Conservation (phyloP, 2,797 vertebrate genomes). For the Acanthurus leucopareius region DNA sequence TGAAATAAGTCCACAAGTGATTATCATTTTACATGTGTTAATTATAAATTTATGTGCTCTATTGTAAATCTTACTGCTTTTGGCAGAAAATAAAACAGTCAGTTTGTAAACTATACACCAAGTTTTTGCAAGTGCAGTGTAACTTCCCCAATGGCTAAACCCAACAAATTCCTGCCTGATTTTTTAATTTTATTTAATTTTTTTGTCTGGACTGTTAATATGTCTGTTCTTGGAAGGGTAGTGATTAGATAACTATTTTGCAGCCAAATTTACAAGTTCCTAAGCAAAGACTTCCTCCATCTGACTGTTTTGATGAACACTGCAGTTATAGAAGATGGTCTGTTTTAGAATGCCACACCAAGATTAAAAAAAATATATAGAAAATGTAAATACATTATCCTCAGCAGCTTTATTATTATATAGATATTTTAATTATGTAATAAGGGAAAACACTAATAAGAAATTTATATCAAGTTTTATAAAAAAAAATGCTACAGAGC, state of each 20-base stretch:
- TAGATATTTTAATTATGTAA: background rate
- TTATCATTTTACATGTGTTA: background rate
- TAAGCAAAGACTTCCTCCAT: background rate
- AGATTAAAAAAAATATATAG: conserved; percentile 5
- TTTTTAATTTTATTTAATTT: too few relatives aligned
- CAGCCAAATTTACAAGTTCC: background rate
- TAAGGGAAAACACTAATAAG: too few relatives aligned
- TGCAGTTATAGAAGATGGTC: background rate
- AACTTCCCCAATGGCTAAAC: background rate
- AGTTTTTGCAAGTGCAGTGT: background rate
- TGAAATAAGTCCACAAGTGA: background rate
- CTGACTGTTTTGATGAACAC: background rate
- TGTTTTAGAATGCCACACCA: background rate
- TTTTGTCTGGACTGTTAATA: background rate
- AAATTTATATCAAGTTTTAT: too few relatives aligned
- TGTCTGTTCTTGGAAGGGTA: background rate
- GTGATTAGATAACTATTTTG: background rate
- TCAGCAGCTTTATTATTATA: background rate
- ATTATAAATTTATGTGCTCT: background rate
- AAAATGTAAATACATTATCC: background rate
- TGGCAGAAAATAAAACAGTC: background rate
- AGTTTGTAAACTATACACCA: background rate
- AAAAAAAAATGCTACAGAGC: too few relatives aligned
- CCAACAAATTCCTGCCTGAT: background rate
- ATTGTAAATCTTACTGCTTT: background rate